A percentile compares a stretch with the other conserved stretches of the same genome.
phyloP scores from a whole-genome alignment of 2,888 invertebrate genomes.

The Netelia inedita region DNA sequence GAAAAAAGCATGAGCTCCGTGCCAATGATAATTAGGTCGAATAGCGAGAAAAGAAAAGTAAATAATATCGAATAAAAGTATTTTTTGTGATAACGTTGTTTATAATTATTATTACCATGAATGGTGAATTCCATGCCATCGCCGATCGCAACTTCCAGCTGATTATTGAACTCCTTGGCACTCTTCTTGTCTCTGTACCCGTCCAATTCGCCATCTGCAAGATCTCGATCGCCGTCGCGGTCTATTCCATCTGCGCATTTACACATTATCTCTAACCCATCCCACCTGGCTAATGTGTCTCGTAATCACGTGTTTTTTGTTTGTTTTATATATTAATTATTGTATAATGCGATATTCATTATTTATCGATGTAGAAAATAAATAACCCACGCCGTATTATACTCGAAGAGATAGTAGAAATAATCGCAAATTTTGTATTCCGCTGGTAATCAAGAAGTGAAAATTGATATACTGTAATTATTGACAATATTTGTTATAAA shows the following conservation, averaged over 20 bases:
- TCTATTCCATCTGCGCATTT: slow-evolving; percentile 88
- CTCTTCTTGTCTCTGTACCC: slow-evolving; percentile 94
- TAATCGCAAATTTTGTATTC: slow-evolving; percentile 23
- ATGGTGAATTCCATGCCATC: slow-evolving; percentile 98
- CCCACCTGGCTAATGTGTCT: slow-evolving; percentile 61
- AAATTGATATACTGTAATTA: slow-evolving; percentile 6
- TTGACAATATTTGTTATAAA: background rate
- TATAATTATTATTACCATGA: slow-evolving; percentile 88
- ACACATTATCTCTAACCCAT: slow-evolving; percentile 80
- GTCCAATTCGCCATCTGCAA: slow-evolving; percentile 92
- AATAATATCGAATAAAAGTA: background rate
- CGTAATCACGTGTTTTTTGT: slow-evolving; percentile 16
- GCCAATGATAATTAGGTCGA: slow-evolving; percentile 37
- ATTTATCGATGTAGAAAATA: background rate
- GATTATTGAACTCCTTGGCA: slow-evolving; percentile 89
- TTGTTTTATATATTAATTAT: background rate
- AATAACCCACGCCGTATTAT: slow-evolving; percentile 7
- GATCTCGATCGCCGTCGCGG: slow-evolving; percentile 88
- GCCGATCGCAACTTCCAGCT: slow-evolving; percentile 96
- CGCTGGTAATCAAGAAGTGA: slow-evolving; percentile 28
- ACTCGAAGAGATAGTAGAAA: slow-evolving; percentile 22
- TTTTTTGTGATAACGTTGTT: background rate
- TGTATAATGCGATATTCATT: background rate
- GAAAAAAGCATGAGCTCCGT: too few species aligned
- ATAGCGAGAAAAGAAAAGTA: background rate